Conservation (phyloP, 2,888 invertebrate genomes). For the Chesias legatella region DNA sequence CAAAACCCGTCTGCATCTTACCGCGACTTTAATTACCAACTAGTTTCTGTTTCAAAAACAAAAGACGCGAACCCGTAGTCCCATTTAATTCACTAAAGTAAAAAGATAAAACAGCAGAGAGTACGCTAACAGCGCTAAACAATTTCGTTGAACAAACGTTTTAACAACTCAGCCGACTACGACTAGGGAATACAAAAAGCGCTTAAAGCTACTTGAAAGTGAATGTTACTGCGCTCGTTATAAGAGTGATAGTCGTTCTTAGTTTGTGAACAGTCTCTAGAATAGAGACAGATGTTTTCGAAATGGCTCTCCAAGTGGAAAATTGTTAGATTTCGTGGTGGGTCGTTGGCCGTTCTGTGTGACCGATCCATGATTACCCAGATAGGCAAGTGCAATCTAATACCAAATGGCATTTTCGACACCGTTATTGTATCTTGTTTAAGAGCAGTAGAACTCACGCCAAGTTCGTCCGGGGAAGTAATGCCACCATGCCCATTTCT, state of each 20-base stretch:
- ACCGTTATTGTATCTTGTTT: constrained; percentile 31
- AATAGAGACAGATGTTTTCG: constrained; percentile 60
- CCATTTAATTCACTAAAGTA: constrained; percentile 12
- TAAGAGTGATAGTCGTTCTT: constrained; percentile 32
- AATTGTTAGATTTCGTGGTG: constrained; percentile 66
- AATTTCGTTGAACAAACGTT: constrained; percentile 54
- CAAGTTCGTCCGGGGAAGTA: too few species aligned
- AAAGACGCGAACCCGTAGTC: constrained; percentile 3
- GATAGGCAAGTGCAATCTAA: constrained; percentile 43
- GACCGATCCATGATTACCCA: constrained; percentile 58
- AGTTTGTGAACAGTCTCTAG: constrained; percentile 26
- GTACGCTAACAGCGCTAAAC: constrained; percentile 42
- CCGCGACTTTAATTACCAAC: constrained; percentile 1
- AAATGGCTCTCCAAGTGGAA: constrained; percentile 64
- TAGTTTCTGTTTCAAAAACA: constrained; percentile 1
- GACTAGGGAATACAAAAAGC: constrained; percentile 23
- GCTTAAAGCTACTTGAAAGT: constrained; percentile 29
- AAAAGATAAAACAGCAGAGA: constrained; percentile 40
- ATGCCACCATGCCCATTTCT: too few species aligned
- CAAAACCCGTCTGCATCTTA: neutral
- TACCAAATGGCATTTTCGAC: constrained; percentile 27
- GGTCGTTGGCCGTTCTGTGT: constrained; percentile 62
- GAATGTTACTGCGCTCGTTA: constrained; percentile 28
- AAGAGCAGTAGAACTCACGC: too few species aligned
- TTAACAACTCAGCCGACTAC: constrained; percentile 50